Conservation (phyloP, 2,888 invertebrate species). For the Furcula furcula region DNA sequence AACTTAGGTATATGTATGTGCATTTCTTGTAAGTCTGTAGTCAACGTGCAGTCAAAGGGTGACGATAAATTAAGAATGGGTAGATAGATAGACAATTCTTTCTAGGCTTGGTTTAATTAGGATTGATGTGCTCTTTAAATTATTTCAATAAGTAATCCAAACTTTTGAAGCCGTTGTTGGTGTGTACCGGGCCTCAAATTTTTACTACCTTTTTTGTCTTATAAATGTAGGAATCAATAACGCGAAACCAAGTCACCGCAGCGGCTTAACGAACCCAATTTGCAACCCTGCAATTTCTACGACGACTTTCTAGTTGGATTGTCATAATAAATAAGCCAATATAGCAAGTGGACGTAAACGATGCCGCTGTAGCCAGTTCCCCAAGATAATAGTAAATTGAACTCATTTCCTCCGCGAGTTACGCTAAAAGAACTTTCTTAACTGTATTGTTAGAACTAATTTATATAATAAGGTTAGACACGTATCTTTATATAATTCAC, state of each 20-base stretch:
- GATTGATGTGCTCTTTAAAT: too few species aligned
- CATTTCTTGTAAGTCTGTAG: too few species aligned
- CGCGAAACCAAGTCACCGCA: conserved; percentile 27
- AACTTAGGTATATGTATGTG: too few species aligned
- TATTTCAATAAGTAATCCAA: too few species aligned
- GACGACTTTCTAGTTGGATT: conserved; percentile 54
- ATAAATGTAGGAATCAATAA: too few species aligned
- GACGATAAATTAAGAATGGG: too few species aligned
- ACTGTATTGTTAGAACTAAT: conserved; percentile 51
- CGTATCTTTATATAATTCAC: conserved; percentile 30
- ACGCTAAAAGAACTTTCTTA: conserved; percentile 49
- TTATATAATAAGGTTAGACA: conserved; percentile 48
- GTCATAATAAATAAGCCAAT: conserved; percentile 52
- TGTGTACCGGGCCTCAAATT: too few species aligned
- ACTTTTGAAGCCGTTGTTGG: too few species aligned
- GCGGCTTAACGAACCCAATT: conserved; percentile 43
- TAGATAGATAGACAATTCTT: too few species aligned
- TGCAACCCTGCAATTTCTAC: conserved; percentile 49
- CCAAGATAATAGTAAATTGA: conserved; percentile 71
- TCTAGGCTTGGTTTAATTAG: too few species aligned
- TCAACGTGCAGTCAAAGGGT: too few species aligned
- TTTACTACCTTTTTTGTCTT: too few species aligned
- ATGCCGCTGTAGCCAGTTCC: conserved; percentile 52
- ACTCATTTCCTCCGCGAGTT: conserved; percentile 62
- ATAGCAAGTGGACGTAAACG: conserved; percentile 45